Evolutionary conservation across 2,888 invertebrate genomes (phyloP), one percentile per base, ranked within the genome.

Genomic region (Dascillus cervinus): DNA sequence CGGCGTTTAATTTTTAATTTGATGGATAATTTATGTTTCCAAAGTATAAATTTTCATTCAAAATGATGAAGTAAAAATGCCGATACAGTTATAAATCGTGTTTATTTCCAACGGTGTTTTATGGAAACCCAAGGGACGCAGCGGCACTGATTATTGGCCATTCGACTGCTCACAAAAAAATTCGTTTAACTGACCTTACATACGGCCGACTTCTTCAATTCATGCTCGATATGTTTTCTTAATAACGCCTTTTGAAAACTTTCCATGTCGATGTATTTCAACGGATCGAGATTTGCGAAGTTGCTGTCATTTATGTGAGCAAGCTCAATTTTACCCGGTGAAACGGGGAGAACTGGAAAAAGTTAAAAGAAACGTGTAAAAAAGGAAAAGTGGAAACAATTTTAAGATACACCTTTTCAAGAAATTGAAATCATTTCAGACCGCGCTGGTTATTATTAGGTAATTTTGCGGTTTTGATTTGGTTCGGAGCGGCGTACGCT

Each of bases 41-140:
- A n/a, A n/a, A n/a, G n/a, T n/a, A 36, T 36, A 33, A 27, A 33
- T 37, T 37, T 37, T 31, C 38, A 32, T 32, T 38, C 29, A 29
- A 29, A 43, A 32, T 32, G 35, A 41, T 39, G 29, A 32, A 29
- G 29, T 34, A 39, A 39, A 35, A 36, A 37, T 32, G 32, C 36
- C 29, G 41, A 26, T 21, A 33, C 39, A 27, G 19, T 25, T 26
- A 43, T 44, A 46, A 44, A 46, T 44, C 44, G 39, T 36, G 35
- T 46, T 46, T 43, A 46, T 46, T 44, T 44, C 44, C 35, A 15
- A 34, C 38, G 29, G 38, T 38, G 44, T 46, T 46, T 46, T 43
- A 46, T 31, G 37, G 37, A 46, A 46, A 44, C 46, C 46, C 39
- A 14, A 32, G 37, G 22, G 38, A 32, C 36, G 31, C n/a, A n/a